Percentiles rank a stretch among this genome's conserved stretches.
Evolutionary conservation across 2,113 vertebrate genomes (phyloP).

Genomic region (Dasyurus viverrinus): DNA sequence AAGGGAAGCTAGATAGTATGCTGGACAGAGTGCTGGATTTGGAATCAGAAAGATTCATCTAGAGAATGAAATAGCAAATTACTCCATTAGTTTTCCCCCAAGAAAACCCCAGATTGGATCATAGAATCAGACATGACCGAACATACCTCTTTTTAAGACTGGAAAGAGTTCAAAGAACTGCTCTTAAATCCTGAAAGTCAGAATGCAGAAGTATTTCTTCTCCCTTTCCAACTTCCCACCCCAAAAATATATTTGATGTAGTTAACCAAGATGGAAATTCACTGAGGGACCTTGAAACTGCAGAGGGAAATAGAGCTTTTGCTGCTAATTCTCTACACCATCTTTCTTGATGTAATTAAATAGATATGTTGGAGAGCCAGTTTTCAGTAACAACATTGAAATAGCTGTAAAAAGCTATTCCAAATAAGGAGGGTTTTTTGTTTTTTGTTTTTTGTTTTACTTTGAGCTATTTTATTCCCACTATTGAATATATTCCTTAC

Average conservation of each 20-base stretch:
- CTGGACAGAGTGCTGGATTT: not conserved
- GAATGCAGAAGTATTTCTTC: not conserved
- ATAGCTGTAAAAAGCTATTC: not conserved
- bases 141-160: not conserved
- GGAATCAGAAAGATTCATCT: not conserved
- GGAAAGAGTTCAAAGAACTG: not conserved
- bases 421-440: not conserved
- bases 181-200: not conserved
- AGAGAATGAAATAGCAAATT: not conserved
- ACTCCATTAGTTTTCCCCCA: not conserved
- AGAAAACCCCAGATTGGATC: not conserved
- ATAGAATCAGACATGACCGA: not conserved
- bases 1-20: not conserved
- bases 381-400: not conserved
- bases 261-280: not conserved
- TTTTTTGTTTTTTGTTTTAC: not conserved
- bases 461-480: not conserved
- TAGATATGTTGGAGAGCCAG: not conserved
- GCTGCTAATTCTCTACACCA: not conserved
- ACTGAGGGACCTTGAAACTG: not conserved
- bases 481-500: not conserved
- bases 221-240: not conserved
- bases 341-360: not conserved
- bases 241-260: not conserved
- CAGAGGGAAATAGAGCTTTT: slow-evolving; percentile 1